phyloP scores from a whole-genome alignment of 1,140 invertebrate species.

The Tetragonula clypearis region DNA sequence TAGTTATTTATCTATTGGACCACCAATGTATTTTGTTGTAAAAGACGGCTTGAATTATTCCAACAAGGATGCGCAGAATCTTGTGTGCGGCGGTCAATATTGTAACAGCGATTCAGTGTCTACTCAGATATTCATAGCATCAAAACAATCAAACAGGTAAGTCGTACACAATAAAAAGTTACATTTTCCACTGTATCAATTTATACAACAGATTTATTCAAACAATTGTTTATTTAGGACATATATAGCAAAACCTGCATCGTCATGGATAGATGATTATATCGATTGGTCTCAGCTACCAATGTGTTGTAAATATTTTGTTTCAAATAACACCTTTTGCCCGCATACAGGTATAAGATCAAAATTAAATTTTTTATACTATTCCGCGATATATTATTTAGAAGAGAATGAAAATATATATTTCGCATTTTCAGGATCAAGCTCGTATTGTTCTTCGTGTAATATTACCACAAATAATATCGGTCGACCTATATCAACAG shows the following conservation, averaged over 20 bases:
- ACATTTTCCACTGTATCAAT: neutral
- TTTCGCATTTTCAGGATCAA: conserved; percentile 64
- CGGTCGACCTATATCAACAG: conserved; percentile 83
- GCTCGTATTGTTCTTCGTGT: conserved; percentile 77
- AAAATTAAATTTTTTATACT: neutral
- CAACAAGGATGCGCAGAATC: conserved; percentile 88
- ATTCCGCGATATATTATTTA: conserved; percentile 40
- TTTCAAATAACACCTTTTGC: conserved; percentile 85
- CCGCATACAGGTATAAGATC: conserved; percentile 82
- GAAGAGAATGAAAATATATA: neutral
- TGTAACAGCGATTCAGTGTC: conserved; percentile 92
- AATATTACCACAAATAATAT: conserved; percentile 81
- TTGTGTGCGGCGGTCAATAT: conserved; percentile 91
- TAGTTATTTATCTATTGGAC: conserved; percentile 95
- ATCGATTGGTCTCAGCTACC: conserved; percentile 90
- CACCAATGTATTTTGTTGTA: conserved; percentile 98
- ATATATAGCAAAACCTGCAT: conserved; percentile 93
- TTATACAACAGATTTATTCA: neutral
- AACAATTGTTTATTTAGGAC: conserved; percentile 82
- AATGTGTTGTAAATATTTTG: conserved; percentile 85
- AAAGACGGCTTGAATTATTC: conserved; percentile 92
- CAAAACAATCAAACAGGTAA: conserved; percentile 85
- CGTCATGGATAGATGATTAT: conserved; percentile 98
- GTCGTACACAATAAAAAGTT: neutral
- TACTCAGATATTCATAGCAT: conserved; percentile 92